Conservation (phyloP, 2,888 invertebrate genomes). For the Galerucella nymphaeae region DNA sequence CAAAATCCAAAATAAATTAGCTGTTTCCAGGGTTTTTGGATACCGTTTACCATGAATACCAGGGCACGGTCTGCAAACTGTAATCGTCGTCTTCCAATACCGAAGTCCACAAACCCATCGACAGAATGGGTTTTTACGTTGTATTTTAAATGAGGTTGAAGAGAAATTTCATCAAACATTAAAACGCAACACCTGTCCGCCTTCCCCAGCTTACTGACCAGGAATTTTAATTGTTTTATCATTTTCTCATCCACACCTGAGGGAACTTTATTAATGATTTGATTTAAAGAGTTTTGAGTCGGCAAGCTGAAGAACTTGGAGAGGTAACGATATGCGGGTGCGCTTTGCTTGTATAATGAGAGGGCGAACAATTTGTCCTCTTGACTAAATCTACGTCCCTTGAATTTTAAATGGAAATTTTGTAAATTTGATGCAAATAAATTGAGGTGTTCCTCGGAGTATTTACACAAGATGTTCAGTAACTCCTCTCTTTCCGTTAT, state of each 20-base stretch:
- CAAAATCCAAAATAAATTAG: too few relatives aligned
- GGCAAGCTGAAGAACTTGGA: not conserved
- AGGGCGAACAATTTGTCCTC: not conserved
- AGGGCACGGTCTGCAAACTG: too few relatives aligned
- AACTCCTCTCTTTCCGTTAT: not conserved
- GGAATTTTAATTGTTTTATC: too few relatives aligned
- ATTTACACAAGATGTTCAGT: not conserved
- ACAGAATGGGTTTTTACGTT: not conserved
- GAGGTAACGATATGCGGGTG: not conserved
- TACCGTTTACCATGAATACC: too few relatives aligned
- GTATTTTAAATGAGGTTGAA: not conserved
- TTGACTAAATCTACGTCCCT: not conserved
- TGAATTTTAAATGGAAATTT: not conserved
- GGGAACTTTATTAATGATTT: not conserved
- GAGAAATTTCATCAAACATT: conserved; percentile 4
- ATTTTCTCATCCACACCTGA: too few relatives aligned
- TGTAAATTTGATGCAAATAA: not conserved
- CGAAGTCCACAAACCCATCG: not conserved
- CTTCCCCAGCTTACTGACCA: not conserved
- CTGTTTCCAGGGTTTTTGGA: too few relatives aligned
- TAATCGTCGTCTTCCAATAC: not conserved
- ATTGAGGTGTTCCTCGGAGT: not conserved
- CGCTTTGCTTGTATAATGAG: conserved; percentile 1
- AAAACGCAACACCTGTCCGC: not conserved
- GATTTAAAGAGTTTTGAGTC: not conserved